Base-by-base conservation (phyloP, 2,113 vertebrate species). In the Serilophus lunatus region DNA sequence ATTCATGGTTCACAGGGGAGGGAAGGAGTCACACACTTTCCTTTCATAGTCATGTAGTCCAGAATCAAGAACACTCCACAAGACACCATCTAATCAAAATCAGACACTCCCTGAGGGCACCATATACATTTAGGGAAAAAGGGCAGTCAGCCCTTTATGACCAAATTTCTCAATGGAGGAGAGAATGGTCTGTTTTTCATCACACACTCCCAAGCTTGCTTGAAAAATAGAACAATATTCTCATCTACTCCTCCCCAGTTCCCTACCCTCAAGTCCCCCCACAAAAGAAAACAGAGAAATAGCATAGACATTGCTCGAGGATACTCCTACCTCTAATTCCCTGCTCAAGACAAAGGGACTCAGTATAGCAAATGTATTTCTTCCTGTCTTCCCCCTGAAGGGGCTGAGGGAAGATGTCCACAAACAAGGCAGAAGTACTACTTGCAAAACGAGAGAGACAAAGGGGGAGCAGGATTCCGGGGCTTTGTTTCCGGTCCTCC, bases 61-160 rank as follows among this genome's bases (percentile, higher is more conserved):
- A 81, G 71, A 94, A 96, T 88, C 89, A 96, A 94, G 93, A 96
- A 71, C 84, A 75, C 82, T 64, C 60, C 83, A 69, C 86, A 83
- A 92, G 76, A 96, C 91, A 38, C 66, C 61, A 71, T 90, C 94
- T 95, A 93, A 95, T 92, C 87, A 85, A 96, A 96, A 72, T 77
- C 92, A 97, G 95, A 93, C 83, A 60, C 44, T 86, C 94, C 97
- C 92, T 44, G 28, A 86, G 95, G 96, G 93, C 76, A 97, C 60
- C 86, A 92, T 91, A 93, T 91, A 92, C 86, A 93, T 97, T 96
- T 96, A 92, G 81, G 91, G 93, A 95, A 93, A 66, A 95, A 94
- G 92, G 88, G 56, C 82, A 91, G 65, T 36, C 90, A 91, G 76
- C 24, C 57, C 82, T 94, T 56, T 94, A 95, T 95, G 95, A 92